Evolutionary conservation across 2,797 vertebrate species (phyloP).

Genomic region (Paramormyrops hopkinsi): DNA sequence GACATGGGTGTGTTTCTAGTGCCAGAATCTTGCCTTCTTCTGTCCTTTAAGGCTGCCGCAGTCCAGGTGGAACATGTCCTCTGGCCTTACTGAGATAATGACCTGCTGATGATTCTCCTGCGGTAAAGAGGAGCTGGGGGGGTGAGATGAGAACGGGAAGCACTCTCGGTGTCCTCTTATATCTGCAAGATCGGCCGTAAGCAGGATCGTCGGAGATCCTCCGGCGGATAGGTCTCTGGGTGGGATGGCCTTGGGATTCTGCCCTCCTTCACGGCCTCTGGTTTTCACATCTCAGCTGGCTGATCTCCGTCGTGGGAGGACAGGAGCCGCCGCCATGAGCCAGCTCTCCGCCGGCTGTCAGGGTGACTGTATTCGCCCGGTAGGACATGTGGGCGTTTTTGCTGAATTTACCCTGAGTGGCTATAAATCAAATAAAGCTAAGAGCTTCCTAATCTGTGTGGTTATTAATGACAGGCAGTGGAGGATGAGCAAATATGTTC

Average conservation of each 20-base stretch:
- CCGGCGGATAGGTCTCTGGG: not conserved
- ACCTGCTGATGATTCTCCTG: not conserved
- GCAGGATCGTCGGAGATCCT: not conserved
- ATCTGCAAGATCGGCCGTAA: not conserved
- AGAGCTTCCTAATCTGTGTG: not conserved
- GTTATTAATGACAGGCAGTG: not conserved
- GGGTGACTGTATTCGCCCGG: not conserved
- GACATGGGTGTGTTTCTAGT: not conserved
- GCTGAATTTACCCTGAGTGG: not conserved
- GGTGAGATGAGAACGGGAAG: not conserved
- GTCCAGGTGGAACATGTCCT: not conserved
- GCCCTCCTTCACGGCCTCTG: not conserved
- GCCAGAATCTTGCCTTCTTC: not conserved
- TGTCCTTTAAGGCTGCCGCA: not conserved
- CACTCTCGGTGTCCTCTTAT: not conserved
- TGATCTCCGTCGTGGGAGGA: not conserved
- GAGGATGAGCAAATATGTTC: not conserved
- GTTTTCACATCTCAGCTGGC: not conserved
- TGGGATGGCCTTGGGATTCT: not conserved
- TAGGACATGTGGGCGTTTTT: not conserved
- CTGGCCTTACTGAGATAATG: not conserved
- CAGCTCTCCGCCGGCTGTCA: too few species aligned
- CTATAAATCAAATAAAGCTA: not conserved
- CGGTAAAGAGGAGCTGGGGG: not conserved
- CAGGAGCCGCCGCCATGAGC: not conserved